Percentiles rank a stretch among this genome's conserved stretches.
phyloP scores from a whole-genome alignment of 2,797 vertebrate genomes.

The Varecia variegata region DNA sequence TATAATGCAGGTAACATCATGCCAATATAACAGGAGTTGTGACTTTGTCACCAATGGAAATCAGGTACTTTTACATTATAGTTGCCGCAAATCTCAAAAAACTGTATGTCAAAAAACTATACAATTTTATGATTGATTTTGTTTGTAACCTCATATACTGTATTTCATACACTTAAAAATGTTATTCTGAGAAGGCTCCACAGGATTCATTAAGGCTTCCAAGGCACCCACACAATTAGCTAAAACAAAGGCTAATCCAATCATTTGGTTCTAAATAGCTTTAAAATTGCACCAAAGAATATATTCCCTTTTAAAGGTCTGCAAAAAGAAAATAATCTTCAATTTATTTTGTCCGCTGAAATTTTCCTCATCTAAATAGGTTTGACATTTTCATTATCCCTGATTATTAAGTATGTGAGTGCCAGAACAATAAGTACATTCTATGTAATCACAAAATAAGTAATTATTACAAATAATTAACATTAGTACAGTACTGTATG shows the following conservation, averaged over 20 bases:
- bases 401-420: not conserved
- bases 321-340: conserved; percentile 25
- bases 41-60: not conserved
- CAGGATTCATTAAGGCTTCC: not conserved
- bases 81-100: not conserved
- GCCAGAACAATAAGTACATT: not conserved
- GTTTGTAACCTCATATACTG: not conserved
- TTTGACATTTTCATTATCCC: not conserved
- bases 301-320: not conserved
- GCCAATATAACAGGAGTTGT: not conserved
- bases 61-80: conserved; percentile 15
- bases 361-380: conserved; percentile 32
- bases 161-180: conserved; percentile 14
- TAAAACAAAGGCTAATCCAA: conserved; percentile 20
- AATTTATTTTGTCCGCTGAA: not conserved
- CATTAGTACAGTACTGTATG: not conserved
- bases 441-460: not conserved
- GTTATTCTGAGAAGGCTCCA: not conserved
- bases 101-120: not conserved
- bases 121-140: not conserved
- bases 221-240: not conserved
- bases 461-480: not conserved
- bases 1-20: not conserved
- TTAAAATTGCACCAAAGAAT: not conserved
- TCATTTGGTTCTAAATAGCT: not conserved